A percentile compares a stretch with the other conserved stretches of the same genome.
Conservation (phyloP, 2,113 vertebrate species). For the Aramus guarauna region DNA sequence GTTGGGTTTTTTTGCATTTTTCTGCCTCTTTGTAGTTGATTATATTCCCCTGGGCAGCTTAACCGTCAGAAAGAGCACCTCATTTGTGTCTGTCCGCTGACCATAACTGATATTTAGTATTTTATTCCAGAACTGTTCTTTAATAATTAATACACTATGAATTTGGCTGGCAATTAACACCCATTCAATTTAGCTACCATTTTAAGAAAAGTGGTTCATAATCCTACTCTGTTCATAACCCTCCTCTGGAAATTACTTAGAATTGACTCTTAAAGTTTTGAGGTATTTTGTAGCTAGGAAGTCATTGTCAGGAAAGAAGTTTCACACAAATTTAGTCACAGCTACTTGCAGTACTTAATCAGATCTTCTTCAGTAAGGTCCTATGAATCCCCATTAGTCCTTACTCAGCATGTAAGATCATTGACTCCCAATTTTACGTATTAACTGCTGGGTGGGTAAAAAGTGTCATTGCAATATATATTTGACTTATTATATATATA, state of each 20-base stretch:
- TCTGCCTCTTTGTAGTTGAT: background rate
- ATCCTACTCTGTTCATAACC: background rate
- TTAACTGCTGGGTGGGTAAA: background rate
- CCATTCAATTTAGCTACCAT: background rate
- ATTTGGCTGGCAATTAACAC: background rate
- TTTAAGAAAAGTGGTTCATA: background rate
- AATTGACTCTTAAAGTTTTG: background rate
- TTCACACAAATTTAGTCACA: background rate
- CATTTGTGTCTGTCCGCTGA: background rate
- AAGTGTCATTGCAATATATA: background rate
- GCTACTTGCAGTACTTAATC: background rate
- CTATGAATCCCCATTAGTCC: background rate
- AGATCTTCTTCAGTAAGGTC: background rate
- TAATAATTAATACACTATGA: background rate
- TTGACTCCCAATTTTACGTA: background rate
- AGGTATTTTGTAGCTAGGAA: background rate
- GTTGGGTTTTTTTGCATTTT: background rate
- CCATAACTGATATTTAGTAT: background rate
- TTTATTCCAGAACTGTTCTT: background rate
- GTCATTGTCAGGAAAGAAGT: background rate
- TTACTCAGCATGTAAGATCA: background rate
- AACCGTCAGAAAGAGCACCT: background rate
- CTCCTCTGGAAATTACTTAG: background rate
- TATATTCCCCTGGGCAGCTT: background rate
- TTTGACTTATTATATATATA: background rate